Evolutionary conservation across 2,113 vertebrate species (phyloP).

Genomic region (Istiophorus platypterus): DNA sequence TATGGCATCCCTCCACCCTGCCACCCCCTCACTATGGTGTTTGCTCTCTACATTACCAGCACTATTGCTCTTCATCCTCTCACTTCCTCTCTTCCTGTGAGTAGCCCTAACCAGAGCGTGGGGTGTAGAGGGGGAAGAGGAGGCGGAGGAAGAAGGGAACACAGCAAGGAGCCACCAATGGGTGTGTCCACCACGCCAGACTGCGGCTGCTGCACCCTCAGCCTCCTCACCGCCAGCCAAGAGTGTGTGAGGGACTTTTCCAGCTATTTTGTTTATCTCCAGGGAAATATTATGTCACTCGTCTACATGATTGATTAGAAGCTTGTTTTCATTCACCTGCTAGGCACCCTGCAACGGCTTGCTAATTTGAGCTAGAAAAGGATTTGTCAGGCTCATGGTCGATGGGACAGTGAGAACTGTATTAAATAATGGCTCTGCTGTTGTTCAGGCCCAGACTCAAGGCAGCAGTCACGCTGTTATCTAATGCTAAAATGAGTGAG

Average conservation of each 20-base stretch:
- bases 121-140: constrained; percentile 53
- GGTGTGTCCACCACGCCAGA: constrained; percentile 76
- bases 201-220: constrained; percentile 78
- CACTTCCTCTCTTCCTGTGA: constrained; percentile 75
- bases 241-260: constrained; percentile 72
- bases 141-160: constrained; percentile 58
- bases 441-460: constrained; percentile 22
- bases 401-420: constrained; percentile 25
- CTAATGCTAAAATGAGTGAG: constrained; percentile 40
- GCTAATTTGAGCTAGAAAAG: constrained; percentile 8
- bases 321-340: constrained; percentile 61
- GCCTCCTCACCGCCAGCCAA: constrained; percentile 49
- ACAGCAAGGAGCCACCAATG: constrained; percentile 73
- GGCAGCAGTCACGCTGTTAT: constrained; percentile 40
- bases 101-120: constrained; percentile 78
- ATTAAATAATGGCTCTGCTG: constrained; percentile 46
- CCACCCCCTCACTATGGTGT: constrained; percentile 79
- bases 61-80: constrained; percentile 43
- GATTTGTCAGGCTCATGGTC: constrained; percentile 20
- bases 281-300: constrained; percentile 56
- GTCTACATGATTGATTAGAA: constrained; percentile 48
- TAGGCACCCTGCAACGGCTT: constrained; percentile 3
- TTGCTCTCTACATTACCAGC: constrained; percentile 61
- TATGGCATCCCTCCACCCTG: constrained; percentile 64
- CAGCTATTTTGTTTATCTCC: constrained; percentile 75